Evolutionary conservation across 1,140 invertebrate species (phyloP).

Genomic region (Thaumatotibia leucotreta): DNA sequence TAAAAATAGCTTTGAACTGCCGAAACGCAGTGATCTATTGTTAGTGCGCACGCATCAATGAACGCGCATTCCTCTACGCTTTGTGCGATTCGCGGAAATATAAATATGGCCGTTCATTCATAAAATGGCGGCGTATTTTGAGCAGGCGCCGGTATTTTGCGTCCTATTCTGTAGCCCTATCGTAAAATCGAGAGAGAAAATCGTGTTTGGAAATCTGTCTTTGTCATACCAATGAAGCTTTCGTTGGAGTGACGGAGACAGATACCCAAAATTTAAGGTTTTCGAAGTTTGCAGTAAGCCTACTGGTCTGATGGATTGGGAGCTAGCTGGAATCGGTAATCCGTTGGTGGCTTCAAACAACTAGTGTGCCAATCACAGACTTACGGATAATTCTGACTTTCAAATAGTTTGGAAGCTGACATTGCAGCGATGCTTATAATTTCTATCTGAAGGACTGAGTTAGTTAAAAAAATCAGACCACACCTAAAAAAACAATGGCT

Average conservation of each 20-base stretch:
- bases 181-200: no score
- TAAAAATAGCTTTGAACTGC: background rate
- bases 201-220: background rate
- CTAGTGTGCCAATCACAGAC: background rate
- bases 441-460: no score
- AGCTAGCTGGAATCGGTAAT: background rate
- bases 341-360: background rate
- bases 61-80: conserved; percentile 3
- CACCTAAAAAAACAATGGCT: no score
- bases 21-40: conserved; percentile 9
- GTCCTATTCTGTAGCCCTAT: background rate
- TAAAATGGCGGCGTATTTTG: conserved; percentile 12
- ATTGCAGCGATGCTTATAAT: no score
- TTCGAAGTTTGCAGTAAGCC: no score
- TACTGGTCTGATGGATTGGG: background rate
- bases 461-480: no score
- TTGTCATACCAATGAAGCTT: no score
- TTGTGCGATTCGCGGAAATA: conserved; percentile 12
- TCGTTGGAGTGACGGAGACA: no score
- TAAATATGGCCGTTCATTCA: conserved; percentile 12
- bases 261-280: no score
- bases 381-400: background rate
- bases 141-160: background rate
- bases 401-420: no score
- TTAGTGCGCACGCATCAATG: conserved; percentile 6